Conservation (phyloP, 2,888 invertebrate species). For the Mesochorus sp. region DNA sequence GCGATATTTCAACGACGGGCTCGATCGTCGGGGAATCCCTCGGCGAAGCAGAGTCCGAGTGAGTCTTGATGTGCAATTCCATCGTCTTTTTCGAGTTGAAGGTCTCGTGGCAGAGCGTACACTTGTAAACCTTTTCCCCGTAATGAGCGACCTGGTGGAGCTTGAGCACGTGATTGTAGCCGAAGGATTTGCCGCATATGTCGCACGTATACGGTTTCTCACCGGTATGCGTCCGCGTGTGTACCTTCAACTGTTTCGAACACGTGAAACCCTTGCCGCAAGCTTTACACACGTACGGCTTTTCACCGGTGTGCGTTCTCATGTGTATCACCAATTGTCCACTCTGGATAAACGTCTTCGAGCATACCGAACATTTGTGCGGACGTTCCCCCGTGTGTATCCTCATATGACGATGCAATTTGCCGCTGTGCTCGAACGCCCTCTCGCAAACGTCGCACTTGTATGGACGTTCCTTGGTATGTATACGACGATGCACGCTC, state of each 20-base stretch:
- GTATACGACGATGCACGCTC: constrained; percentile 93
- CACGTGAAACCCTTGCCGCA: constrained; percentile 96
- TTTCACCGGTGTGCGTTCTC: constrained; percentile 94
- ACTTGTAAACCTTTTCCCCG: constrained; percentile 95
- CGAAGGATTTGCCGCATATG: constrained; percentile 94
- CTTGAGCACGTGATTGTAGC: constrained; percentile 95
- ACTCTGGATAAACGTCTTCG: constrained; percentile 95
- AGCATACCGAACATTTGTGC: constrained; percentile 93
- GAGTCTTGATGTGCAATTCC: constrained; percentile 93
- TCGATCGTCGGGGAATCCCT: constrained; percentile 78
- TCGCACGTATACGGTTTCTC: constrained; percentile 96
- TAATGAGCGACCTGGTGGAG: constrained; percentile 95
- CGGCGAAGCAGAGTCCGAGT: constrained; percentile 84
- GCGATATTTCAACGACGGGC: constrained; percentile 78
- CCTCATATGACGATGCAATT: constrained; percentile 94
- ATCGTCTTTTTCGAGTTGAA: constrained; percentile 95
- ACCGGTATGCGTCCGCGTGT: constrained; percentile 95
- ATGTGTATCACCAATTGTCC: constrained; percentile 96
- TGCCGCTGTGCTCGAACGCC: constrained; percentile 95
- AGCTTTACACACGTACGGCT: constrained; percentile 90
- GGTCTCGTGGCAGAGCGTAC: constrained; percentile 95
- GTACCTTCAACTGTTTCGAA: constrained; percentile 95
- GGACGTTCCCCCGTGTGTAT: constrained; percentile 96
- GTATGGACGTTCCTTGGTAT: constrained; percentile 95
- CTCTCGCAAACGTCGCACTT: constrained; percentile 94